phyloP scores from a whole-genome alignment of 1,140 invertebrate species.

The Leptinotarsa texana region DNA sequence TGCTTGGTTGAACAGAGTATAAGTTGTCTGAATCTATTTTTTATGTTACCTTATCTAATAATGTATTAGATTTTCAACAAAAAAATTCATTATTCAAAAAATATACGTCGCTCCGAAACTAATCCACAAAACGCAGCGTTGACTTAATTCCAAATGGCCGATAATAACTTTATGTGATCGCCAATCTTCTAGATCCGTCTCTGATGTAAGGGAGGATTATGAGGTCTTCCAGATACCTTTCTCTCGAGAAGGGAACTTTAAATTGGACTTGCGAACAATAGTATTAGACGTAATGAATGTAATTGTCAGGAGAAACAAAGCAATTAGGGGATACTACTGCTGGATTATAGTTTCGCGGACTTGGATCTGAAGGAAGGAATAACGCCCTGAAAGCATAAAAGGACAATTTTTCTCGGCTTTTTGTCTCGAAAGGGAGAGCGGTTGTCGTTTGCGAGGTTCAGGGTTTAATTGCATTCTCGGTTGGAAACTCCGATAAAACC shows the following conservation, averaged over 20 bases:
- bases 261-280: slow-evolving; percentile 37
- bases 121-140: too few species aligned
- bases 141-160: too few species aligned
- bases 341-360: not conserved
- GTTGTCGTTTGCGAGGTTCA: not conserved
- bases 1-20: too few species aligned
- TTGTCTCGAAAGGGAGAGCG: not conserved
- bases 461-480: not conserved
- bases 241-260: slow-evolving; percentile 35
- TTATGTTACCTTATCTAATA: too few species aligned
- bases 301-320: slow-evolving; percentile 38
- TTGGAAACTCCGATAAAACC: too few species aligned
- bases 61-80: too few species aligned
- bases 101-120: too few species aligned
- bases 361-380: not conserved
- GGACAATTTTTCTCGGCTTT: slow-evolving; percentile 1
- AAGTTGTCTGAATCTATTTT: too few species aligned
- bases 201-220: slow-evolving; percentile 24
- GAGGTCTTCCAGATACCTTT: slow-evolving; percentile 27
- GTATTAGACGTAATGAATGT: slow-evolving; percentile 37
- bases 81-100: too few species aligned
- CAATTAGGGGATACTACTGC: slow-evolving; percentile 28
- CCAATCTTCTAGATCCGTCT: not conserved
- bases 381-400: not conserved
- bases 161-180: too few species aligned